Conservation (phyloP, 92 coral and sea anemone species). For the Siderastrea radians region DNA sequence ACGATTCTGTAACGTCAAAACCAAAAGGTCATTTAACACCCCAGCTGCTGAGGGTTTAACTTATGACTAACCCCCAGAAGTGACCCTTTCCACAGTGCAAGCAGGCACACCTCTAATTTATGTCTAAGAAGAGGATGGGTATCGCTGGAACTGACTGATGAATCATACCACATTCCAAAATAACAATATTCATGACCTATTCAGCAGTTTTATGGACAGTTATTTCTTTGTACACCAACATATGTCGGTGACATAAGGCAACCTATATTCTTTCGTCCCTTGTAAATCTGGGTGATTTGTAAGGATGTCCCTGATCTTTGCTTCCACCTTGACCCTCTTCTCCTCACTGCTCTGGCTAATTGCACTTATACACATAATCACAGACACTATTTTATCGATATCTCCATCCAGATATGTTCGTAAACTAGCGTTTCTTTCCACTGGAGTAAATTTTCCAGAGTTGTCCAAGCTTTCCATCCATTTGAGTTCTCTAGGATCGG, state of each 20-base stretch:
- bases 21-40: too few relatives aligned
- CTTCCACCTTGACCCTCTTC: conserved; percentile 57
- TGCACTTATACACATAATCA: conserved; percentile 76
- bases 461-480: conserved; percentile 68
- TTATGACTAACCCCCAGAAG: too few relatives aligned
- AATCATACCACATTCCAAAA: neutral
- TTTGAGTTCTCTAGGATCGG: conserved; percentile 63
- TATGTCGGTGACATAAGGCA: conserved; percentile 71
- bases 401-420: conserved; percentile 64
- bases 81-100: too few relatives aligned
- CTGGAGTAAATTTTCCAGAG: conserved; percentile 62
- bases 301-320: conserved; percentile 69
- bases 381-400: conserved; percentile 65
- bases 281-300: conserved; percentile 79
- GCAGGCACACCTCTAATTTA: too few relatives aligned
- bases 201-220: neutral
- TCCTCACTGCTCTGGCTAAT: conserved; percentile 63
- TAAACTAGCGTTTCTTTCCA: conserved; percentile 59
- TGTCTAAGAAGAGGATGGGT: too few relatives aligned
- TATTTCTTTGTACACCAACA: conserved; percentile 87
- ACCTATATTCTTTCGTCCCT: conserved; percentile 62
- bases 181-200: neutral
- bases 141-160: too few relatives aligned
- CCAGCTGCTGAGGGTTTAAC: too few relatives aligned
- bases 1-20: too few relatives aligned